These are phyloP conservation scores for Aphrocallistes beatrix DNA, from an alignment of 37 sponge, comb jelly and placozoan species.

Conservation along the genomic window DNA sequence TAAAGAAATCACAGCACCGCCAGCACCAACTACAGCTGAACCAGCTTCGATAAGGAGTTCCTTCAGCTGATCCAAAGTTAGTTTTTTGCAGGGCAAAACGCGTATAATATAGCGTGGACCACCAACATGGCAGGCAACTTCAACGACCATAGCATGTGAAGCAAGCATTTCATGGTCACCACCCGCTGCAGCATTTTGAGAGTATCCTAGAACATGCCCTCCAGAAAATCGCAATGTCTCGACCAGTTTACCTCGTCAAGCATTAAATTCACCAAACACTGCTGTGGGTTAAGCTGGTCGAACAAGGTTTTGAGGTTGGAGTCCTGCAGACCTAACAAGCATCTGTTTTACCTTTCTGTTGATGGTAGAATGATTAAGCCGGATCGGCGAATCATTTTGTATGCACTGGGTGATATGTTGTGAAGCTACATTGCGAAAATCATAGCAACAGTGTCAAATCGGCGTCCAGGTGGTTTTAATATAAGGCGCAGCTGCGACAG, in stretches of 20 bases:
- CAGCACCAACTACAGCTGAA: slow-evolving; percentile 19
- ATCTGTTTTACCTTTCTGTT: slow-evolving; percentile 20
- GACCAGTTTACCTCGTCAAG: slow-evolving; percentile 17
- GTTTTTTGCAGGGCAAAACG: slow-evolving; percentile 19
- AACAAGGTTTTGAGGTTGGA: slow-evolving; percentile 18
- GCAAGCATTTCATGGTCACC: slow-evolving; percentile 12
- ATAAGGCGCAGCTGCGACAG: slow-evolving; percentile 19
- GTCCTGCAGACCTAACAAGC: slow-evolving; percentile 17
- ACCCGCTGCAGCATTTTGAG: slow-evolving; percentile 17
- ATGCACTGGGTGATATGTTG: slow-evolving; percentile 17
- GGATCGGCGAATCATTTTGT: background rate
- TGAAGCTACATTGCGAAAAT: slow-evolving; percentile 14
- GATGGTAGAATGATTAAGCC: slow-evolving; percentile 17
- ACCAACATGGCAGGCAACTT: slow-evolving; percentile 18
- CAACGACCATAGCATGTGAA: slow-evolving; percentile 19
- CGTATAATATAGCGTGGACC: slow-evolving; percentile 17
- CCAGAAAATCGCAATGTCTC: slow-evolving; percentile 17
- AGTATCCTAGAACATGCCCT: slow-evolving; percentile 14
- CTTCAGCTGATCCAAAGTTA: slow-evolving; percentile 17
- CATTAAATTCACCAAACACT: slow-evolving; percentile 14
- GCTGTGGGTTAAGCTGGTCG: slow-evolving; percentile 14
- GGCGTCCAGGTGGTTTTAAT: slow-evolving; percentile 14
- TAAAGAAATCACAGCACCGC: slow-evolving; percentile 19
- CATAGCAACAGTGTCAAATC: slow-evolving; percentile 13
- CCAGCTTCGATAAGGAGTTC: slow-evolving; percentile 19